Percentiles rank a stretch among this genome's conserved stretches.
phyloP scores from a whole-genome alignment of 2,797 vertebrate species.

The Sebastes hopkinsi region DNA sequence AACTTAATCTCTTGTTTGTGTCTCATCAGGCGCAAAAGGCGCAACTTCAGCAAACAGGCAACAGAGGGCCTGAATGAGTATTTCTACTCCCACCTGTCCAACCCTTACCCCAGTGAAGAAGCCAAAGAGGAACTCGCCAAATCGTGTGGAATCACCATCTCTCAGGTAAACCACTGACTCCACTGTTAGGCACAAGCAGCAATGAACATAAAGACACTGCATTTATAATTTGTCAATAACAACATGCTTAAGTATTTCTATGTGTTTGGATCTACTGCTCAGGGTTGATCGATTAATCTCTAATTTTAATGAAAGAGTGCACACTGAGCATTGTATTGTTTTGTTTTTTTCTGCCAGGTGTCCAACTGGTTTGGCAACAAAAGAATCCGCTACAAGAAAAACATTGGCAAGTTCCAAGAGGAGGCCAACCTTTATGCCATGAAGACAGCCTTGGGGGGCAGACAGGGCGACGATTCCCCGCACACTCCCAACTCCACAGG shows the following conservation, averaged over 20 bases:
- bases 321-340: constrained; percentile 1
- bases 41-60: constrained; percentile 99
- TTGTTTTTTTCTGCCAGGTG: constrained; percentile 82
- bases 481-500: constrained; percentile 93
- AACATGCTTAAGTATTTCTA: background rate
- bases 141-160: constrained; percentile 95
- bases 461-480: constrained; percentile 95
- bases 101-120: constrained; percentile 99
- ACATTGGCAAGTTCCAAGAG: constrained; percentile 99
- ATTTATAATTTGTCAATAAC: background rate
- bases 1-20: background rate
- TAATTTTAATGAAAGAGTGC: background rate
- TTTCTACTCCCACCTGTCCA: constrained; percentile 99
- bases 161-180: constrained; percentile 86
- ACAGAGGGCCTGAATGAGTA: constrained; percentile 99
- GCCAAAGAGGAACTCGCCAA: constrained; percentile 99
- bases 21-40: constrained; percentile 91
- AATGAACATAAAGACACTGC: background rate
- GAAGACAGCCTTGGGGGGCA: constrained; percentile 96
- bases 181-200: background rate
- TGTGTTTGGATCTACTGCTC: background rate
- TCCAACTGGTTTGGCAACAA: constrained; percentile 99
- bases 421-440: constrained; percentile 99
- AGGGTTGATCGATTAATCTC: background rate
- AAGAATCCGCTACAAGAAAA: constrained; percentile 99